Evolutionary conservation across 2,888 invertebrate genomes (phyloP), one percentile per base, ranked within the genome.

Genomic region (Zele albiditarsus): DNA sequence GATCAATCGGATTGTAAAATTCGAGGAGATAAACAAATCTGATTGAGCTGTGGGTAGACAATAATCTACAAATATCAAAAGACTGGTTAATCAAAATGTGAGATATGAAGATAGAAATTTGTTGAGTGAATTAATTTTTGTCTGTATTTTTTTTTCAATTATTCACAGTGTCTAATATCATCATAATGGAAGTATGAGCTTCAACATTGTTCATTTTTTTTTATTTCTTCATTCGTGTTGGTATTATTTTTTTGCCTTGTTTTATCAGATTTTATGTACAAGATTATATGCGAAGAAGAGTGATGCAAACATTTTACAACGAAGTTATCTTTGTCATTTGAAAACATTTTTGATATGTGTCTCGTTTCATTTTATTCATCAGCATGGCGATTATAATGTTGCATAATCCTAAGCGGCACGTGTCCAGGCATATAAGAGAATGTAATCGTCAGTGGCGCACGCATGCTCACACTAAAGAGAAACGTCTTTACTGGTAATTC

Each of bases 371-470:
- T 68, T 53, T 25, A 49, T 25, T 74, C 74, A 38, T 69, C 67
- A 74, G 33, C 46, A 6, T 27, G 58, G 57, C 74, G 62, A 74
- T 74, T 74, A 62, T 49, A 8, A 31, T 49, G 20, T 80, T 80
- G 76, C 80, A 78, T 78, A 79, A 80, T 79, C 46, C 68, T 28
- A 62, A 60, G 38, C 74, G 69, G 68, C 78, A 77, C 80, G 76
- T 75, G 78, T 75, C 65, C 38, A 28, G 49, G 42, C 28, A 76
- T 70, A 76, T 68, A 73, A 75, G 72, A 53, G 73, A 72, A 62
- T 62, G 67, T 71, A 66, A 76, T 77, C 75, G 57, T 74, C 63
- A 75, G 49, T 75, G 74, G 57, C 65, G 46, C 63, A 78, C 77
- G 75, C 73, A 57, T 66, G 66, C 27, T 20, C 66, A 46, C 58